phyloP scores from a whole-genome alignment of 2,888 invertebrate genomes.

The Gnatocerus cornutus region DNA sequence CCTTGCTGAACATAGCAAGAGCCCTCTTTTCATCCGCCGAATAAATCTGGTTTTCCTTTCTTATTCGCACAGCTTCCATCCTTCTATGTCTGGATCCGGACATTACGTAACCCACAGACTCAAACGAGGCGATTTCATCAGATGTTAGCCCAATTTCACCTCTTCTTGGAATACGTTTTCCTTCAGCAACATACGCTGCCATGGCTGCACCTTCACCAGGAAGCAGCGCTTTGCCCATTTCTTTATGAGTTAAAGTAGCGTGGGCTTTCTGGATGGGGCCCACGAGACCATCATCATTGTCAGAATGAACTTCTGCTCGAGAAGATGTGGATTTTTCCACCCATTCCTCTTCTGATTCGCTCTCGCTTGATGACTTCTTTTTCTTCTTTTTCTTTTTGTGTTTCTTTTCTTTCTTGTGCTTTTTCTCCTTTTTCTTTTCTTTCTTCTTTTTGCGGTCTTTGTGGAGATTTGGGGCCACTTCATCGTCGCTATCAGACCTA shows the following conservation, averaged over 20 bases:
- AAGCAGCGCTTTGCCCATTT: slow-evolving; percentile 93
- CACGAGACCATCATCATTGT: slow-evolving; percentile 74
- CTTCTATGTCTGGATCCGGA: slow-evolving; percentile 91
- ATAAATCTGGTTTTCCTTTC: slow-evolving; percentile 99
- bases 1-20: slow-evolving; percentile 98
- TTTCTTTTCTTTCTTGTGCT: slow-evolving; percentile 74
- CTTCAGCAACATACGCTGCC: slow-evolving; percentile 99
- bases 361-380: slow-evolving; percentile 68
- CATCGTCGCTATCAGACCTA: slow-evolving; percentile 9
- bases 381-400: slow-evolving; percentile 71
- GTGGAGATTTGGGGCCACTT: slow-evolving; percentile 30
- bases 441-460: slow-evolving; percentile 70
- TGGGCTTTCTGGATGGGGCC: slow-evolving; percentile 81
- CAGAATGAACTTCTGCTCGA: slow-evolving; percentile 53
- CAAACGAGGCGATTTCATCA: slow-evolving; percentile 94
- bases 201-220: slow-evolving; percentile 99
- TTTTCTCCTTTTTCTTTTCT: slow-evolving; percentile 74
- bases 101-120: slow-evolving; percentile 98
- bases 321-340: slow-evolving; percentile 78
- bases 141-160: slow-evolving; percentile 99
- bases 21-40: slow-evolving; percentile 99
- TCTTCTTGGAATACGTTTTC: slow-evolving; percentile 97
- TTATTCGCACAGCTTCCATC: slow-evolving; percentile 99
- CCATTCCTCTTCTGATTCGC: slow-evolving; percentile 77
- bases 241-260: slow-evolving; percentile 82